phyloP scores from a whole-genome alignment of 2,797 vertebrate genomes.

The Sarcophilus harrisii region DNA sequence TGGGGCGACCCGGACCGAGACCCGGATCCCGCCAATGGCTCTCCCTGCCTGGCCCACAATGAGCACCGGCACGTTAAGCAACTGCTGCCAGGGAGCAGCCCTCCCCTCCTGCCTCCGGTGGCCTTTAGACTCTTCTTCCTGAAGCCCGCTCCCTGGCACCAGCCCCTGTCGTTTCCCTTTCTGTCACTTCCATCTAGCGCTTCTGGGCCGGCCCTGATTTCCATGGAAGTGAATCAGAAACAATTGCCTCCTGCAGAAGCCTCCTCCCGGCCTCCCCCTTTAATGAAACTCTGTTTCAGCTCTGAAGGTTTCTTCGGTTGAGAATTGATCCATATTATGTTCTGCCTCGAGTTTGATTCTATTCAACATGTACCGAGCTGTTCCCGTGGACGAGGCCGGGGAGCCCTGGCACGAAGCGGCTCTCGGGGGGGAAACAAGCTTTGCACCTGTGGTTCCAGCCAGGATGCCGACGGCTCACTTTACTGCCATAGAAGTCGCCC shows the following conservation, averaged over 20 bases:
- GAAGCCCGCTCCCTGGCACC: not conserved
- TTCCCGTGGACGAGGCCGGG: not conserved
- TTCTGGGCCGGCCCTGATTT: not conserved
- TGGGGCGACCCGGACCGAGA: no score
- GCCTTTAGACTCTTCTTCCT: not conserved
- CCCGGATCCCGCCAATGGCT: not conserved
- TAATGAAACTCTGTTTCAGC: not conserved
- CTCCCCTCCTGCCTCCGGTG: no score
- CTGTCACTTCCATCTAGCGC: no score
- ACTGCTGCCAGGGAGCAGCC: not conserved
- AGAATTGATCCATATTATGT: constrained; percentile 5
- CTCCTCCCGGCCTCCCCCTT: not conserved
- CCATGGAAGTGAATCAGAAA: not conserved
- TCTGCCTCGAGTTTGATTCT: not conserved
- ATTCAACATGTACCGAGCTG: not conserved
- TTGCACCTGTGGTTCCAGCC: not conserved
- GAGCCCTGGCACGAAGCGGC: not conserved
- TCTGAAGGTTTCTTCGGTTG: not conserved
- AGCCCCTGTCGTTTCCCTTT: not conserved
- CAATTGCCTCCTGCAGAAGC: not conserved
- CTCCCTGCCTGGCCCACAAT: not conserved
- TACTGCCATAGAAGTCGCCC: not conserved
- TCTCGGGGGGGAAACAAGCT: not conserved
- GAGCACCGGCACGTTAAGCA: not conserved
- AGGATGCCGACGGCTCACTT: constrained; percentile 25